phyloP scores from a whole-genome alignment of 1,140 invertebrate genomes.

The Phymastichus coffea region DNA sequence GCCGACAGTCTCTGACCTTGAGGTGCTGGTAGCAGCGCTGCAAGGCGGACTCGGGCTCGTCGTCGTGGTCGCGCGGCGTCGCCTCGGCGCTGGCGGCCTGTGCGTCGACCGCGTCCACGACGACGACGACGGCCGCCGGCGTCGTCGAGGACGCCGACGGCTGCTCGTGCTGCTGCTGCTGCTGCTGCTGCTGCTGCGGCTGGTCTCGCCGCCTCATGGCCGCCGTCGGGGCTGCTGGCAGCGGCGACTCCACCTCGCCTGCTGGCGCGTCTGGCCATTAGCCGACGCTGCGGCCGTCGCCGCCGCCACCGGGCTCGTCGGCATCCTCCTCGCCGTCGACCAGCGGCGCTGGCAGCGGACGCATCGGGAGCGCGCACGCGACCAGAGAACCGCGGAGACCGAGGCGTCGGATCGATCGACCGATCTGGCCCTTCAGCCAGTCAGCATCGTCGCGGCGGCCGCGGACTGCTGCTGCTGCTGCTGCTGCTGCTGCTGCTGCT shows the following conservation, averaged over 20 bases:
- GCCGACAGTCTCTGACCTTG: conserved; percentile 53
- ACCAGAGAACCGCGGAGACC: too few species aligned
- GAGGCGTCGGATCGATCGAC: too few species aligned
- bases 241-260: not conserved
- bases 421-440: too few species aligned
- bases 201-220: not conserved
- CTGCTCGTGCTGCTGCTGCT: not conserved
- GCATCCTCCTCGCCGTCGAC: too few species aligned
- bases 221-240: not conserved
- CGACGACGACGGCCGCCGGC: not conserved
- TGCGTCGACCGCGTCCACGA: not conserved
- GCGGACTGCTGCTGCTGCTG: not conserved
- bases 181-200: too few species aligned
- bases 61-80: too few species aligned
- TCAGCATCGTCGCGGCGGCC: too few species aligned
- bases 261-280: not conserved
- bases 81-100: not conserved
- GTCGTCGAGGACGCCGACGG: not conserved
- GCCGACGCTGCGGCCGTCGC: not conserved
- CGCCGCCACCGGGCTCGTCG: too few species aligned
- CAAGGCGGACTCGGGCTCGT: not conserved
- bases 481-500: conserved; percentile 7
- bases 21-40: conserved; percentile 51
- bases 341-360: not conserved
- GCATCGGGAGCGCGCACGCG: not conserved